These are phyloP conservation scores for Siniperca chuatsi DNA, from an alignment of 2,113 vertebrate genomes.

Conservation along the genomic window DNA sequence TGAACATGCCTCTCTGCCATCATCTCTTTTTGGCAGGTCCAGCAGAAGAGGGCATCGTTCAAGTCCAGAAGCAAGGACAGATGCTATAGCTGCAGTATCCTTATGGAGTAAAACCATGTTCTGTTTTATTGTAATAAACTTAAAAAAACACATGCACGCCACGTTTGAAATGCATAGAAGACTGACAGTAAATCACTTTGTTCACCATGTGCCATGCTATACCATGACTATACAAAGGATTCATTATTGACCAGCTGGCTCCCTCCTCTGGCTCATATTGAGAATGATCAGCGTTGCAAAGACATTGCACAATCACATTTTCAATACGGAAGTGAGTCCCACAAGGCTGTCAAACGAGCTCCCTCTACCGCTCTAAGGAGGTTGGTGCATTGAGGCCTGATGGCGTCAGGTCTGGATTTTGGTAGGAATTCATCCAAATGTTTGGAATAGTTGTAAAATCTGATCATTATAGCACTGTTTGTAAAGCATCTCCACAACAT, in stretches of 20 bases:
- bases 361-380: slow-evolving; percentile 60
- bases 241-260: slow-evolving; percentile 70
- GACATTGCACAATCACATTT: slow-evolving; percentile 68
- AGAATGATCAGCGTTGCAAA: slow-evolving; percentile 44
- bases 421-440: not conserved
- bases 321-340: slow-evolving; percentile 42
- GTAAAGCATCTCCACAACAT: not conserved
- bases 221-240: slow-evolving; percentile 69
- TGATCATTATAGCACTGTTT: not conserved
- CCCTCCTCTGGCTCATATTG: slow-evolving; percentile 74
- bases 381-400: slow-evolving; percentile 16
- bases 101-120: not conserved
- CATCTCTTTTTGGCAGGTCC: slow-evolving; percentile 51
- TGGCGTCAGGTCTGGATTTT: not conserved
- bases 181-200: slow-evolving; percentile 70
- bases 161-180: slow-evolving; percentile 13
- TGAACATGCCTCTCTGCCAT: slow-evolving; percentile 46
- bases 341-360: slow-evolving; percentile 11
- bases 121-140: not conserved
- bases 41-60: slow-evolving; percentile 9
- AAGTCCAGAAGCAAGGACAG: slow-evolving; percentile 2
- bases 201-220: slow-evolving; percentile 74
- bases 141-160: not conserved
- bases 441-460: not conserved
- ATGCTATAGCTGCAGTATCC: slow-evolving; percentile 42